These are phyloP conservation scores for Zelostemma sp. DNA, from an alignment of 1,140 invertebrate species.

Conservation along the genomic window DNA sequence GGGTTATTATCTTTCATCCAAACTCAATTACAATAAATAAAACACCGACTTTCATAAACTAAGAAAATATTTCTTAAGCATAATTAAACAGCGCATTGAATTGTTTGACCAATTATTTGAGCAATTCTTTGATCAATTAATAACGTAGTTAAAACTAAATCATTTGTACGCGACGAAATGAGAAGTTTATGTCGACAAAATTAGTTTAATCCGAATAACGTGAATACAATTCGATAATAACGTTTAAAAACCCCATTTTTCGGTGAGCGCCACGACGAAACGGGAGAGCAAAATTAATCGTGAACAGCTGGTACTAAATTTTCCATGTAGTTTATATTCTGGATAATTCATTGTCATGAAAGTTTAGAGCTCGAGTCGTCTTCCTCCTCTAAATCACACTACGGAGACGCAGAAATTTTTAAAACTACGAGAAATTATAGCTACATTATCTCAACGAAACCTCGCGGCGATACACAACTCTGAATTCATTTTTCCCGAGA, in stretches of 20 bases:
- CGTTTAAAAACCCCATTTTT: constrained; percentile 2
- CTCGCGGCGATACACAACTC: not conserved
- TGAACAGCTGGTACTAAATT: constrained; percentile 25
- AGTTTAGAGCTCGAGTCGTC: constrained; percentile 14
- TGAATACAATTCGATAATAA: constrained; percentile 4
- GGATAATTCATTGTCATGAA: constrained; percentile 25
- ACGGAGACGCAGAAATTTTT: constrained; percentile 5
- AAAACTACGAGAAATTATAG: constrained; percentile 3
- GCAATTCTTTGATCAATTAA: too few species aligned
- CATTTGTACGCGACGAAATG: too few species aligned
- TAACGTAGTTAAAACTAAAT: too few species aligned
- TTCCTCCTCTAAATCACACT: constrained; percentile 17
- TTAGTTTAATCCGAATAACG: constrained; percentile 27
- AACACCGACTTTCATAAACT: too few species aligned
- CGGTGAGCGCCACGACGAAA: constrained; percentile 8
- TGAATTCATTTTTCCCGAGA: not conserved
- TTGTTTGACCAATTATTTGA: too few species aligned
- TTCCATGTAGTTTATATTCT: constrained; percentile 22
- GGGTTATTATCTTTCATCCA: too few species aligned
- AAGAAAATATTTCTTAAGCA: too few species aligned
- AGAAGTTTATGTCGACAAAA: constrained; percentile 41
- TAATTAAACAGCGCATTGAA: too few species aligned
- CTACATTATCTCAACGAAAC: not conserved
- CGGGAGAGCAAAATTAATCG: constrained; percentile 19
- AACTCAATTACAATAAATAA: too few species aligned